Percentiles rank a stretch among this genome's conserved stretches.
These are phyloP conservation scores for Gopherus evgoodei DNA, from an alignment of 2,113 vertebrate genomes.

Conservation along the genomic window DNA sequence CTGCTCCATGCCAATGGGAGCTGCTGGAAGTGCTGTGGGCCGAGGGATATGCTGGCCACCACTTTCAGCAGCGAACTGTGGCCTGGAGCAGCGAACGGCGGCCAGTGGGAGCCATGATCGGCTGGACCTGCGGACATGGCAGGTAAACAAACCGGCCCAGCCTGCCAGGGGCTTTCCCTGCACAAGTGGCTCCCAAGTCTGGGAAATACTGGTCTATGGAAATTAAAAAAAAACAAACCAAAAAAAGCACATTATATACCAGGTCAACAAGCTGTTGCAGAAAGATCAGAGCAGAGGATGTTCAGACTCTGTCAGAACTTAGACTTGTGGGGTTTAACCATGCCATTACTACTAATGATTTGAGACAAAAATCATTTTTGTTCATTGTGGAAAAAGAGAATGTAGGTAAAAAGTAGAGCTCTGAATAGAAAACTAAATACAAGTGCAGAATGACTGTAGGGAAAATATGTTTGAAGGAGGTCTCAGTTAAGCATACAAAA, in stretches of 20 bases:
- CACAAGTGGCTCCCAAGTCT: too few relatives aligned
- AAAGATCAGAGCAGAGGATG: not conserved
- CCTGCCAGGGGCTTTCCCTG: too few relatives aligned
- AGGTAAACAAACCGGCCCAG: too few relatives aligned
- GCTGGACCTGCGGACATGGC: too few relatives aligned
- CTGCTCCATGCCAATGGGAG: too few relatives aligned
- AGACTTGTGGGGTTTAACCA: fast-evolving
- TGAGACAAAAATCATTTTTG: not conserved
- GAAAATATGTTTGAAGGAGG: not conserved
- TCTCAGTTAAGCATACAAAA: not conserved
- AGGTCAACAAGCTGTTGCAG: not conserved
- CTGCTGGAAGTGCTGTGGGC: too few relatives aligned
- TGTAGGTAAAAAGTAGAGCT: too few relatives aligned
- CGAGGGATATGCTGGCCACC: too few relatives aligned
- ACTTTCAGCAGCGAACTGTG: too few relatives aligned
- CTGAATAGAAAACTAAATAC: not conserved
- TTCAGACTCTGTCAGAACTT: not conserved
- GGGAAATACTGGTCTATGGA: too few relatives aligned
- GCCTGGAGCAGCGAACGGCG: too few relatives aligned
- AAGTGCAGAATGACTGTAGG: not conserved
- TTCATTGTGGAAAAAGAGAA: not conserved
- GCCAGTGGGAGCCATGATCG: too few relatives aligned
- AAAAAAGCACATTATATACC: not conserved
- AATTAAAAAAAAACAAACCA: not conserved
- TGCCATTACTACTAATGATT: fast-evolving